Base-by-base conservation (phyloP, 1,140 invertebrate genomes). In the Drosophila hydei region DNA sequence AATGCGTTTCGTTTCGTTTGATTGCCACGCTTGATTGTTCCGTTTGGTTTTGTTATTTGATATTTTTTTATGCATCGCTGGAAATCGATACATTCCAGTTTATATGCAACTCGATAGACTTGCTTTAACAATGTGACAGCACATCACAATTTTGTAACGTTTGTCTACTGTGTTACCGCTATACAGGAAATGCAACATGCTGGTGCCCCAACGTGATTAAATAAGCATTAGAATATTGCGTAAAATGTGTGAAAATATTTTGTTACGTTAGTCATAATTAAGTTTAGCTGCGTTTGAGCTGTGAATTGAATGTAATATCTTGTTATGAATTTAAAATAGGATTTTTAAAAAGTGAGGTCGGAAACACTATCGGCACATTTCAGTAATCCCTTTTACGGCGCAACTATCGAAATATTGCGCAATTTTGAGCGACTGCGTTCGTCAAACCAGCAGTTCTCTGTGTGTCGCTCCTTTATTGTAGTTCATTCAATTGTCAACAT, bases 11-110 rank as follows among this genome's bases (percentile, higher is more conserved):
- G 63, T 76, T 70, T 75, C 47, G 48, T 55, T 70, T 77, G 76
- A 77, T 79, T 79, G 75, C 73, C 75, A 78, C 73, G 68, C 68
- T 76, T 78, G 75, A 77, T 77, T 75, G 69, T 75, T 71, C 64
- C 62, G 52, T 58, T 73, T 62, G 23, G 52, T 55, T 75, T 62
- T 68, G 63, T 73, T 73, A 45, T 71, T 71, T 71, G 67, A 70
- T 70, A 63, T 62, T 51, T 68, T 58, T 16, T 71, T 33, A 71
- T 56, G 45, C 40, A 69, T 76, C 51, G 48, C n/a, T 47, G 30
- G 14, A 38, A 64, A 48, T 63, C 51, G 60, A 71, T 64, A 64
- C 43, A 70, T 30, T 54, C 43, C 60, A 33, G 12, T 14, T 55
- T 25, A 5, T 42, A 50, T 69, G 33, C 14, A 33, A 56, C 56